phyloP scores from a whole-genome alignment of 2,797 vertebrate genomes.

The Garrulus glandarius region DNA sequence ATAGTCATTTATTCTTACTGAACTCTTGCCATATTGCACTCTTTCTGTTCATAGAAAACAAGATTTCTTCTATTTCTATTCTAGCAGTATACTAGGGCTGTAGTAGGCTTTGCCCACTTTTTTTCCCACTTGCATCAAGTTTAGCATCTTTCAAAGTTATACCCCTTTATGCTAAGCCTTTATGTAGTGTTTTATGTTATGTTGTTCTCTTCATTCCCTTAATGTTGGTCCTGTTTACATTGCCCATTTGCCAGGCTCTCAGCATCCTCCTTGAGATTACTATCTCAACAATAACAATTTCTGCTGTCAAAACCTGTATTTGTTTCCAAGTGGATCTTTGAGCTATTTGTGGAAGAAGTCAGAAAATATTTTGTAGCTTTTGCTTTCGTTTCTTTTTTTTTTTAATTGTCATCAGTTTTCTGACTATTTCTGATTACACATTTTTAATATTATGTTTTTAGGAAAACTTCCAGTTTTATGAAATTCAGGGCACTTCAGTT shows the following conservation, averaged over 20 bases:
- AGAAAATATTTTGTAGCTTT: not conserved
- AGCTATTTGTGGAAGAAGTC: not conserved
- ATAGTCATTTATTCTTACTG: not conserved
- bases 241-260: not conserved
- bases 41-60: not conserved
- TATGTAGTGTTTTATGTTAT: not conserved
- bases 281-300: constrained; percentile 6
- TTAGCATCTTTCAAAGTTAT: not conserved
- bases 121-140: not conserved
- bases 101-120: not conserved
- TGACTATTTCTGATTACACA: not conserved
- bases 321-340: not conserved
- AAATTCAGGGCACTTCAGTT: not conserved
- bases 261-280: not conserved
- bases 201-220: not conserved
- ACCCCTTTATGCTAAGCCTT: not conserved
- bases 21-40: not conserved
- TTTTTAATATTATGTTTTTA: not conserved
- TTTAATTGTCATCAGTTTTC: not conserved
- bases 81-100: not conserved
- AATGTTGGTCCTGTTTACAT: not conserved
- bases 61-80: not conserved
- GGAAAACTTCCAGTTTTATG: not conserved
- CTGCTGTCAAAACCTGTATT: not conserved
- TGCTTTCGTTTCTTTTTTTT: not conserved